phyloP scores from a whole-genome alignment of 2,888 invertebrate species.

The Boloria selene region DNA sequence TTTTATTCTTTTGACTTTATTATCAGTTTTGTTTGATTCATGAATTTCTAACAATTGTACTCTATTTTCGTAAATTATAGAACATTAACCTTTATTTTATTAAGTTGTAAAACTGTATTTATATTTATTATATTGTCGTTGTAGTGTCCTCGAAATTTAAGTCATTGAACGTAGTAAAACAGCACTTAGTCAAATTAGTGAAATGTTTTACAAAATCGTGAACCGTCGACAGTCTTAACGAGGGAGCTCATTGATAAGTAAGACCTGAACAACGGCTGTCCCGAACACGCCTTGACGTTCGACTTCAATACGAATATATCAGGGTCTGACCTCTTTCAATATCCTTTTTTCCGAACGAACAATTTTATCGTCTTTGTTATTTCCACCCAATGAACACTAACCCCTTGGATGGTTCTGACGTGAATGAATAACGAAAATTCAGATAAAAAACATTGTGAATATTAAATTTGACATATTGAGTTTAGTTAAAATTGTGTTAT shows the following conservation, averaged over 20 bases:
- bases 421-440: slow-evolving; percentile 58
- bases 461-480: slow-evolving; percentile 19
- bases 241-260: slow-evolving; percentile 52
- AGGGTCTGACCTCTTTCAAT: slow-evolving; percentile 79
- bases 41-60: slow-evolving; percentile 16
- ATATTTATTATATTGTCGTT: neutral
- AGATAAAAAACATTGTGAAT: slow-evolving; percentile 18
- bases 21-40: slow-evolving; percentile 33
- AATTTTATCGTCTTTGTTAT: slow-evolving; percentile 80
- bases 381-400: slow-evolving; percentile 78
- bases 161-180: neutral
- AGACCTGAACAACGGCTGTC: slow-evolving; percentile 68
- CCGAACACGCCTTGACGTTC: slow-evolving; percentile 69
- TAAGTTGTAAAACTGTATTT: neutral
- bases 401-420: slow-evolving; percentile 75
- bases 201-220: slow-evolving; percentile 15
- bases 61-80: neutral
- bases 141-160: neutral
- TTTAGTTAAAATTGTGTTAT: neutral
- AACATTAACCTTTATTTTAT: slow-evolving; percentile 5
- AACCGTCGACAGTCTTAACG: slow-evolving; percentile 44
- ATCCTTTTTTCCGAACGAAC: slow-evolving; percentile 78
- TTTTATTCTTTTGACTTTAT: slow-evolving; percentile 31
- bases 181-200: neutral
- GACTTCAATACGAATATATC: slow-evolving; percentile 73